Evolutionary conservation across 2,113 vertebrate genomes (phyloP).

Genomic region (Calidris pugnax): DNA sequence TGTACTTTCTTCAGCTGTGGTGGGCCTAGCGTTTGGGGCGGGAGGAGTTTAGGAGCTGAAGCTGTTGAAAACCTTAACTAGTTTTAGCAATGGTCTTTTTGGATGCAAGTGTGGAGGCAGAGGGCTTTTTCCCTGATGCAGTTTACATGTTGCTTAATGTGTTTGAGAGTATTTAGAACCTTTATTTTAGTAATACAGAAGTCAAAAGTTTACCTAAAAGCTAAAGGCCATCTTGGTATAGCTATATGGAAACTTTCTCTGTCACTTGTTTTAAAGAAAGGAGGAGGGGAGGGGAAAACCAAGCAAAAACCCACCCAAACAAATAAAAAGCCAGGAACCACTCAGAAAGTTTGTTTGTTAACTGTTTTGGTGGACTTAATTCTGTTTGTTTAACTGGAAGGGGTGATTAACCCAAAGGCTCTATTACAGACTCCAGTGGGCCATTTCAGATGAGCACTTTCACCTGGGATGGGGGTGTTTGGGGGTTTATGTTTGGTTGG

Average conservation of each 20-base stretch:
- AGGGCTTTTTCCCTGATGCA: not conserved
- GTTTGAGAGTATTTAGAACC: not conserved
- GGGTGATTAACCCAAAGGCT: not conserved
- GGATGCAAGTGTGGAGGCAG: not conserved
- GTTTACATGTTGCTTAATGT: not conserved
- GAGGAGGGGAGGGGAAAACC: not conserved
- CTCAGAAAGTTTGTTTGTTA: not conserved
- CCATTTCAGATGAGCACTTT: no score
- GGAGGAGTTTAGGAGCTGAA: not conserved
- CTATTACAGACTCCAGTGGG: no score
- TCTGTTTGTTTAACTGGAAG: not conserved
- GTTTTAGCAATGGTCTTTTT: not conserved
- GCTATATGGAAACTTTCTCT: not conserved
- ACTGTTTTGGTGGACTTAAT: not conserved
- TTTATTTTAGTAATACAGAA: not conserved
- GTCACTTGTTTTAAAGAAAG: not conserved
- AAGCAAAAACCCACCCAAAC: not conserved
- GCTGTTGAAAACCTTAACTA: not conserved
- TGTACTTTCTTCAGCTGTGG: not conserved
- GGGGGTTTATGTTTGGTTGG: not conserved
- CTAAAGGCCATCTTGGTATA: not conserved
- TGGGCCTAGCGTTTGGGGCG: fast-evolving
- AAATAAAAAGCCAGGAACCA: not conserved
- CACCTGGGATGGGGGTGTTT: fast-evolving
- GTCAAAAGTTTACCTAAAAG: conserved; percentile 16